These are phyloP conservation scores for Quadroppia sp. DNA, from an alignment of 2,888 invertebrate species.

Conservation along the genomic window DNA sequence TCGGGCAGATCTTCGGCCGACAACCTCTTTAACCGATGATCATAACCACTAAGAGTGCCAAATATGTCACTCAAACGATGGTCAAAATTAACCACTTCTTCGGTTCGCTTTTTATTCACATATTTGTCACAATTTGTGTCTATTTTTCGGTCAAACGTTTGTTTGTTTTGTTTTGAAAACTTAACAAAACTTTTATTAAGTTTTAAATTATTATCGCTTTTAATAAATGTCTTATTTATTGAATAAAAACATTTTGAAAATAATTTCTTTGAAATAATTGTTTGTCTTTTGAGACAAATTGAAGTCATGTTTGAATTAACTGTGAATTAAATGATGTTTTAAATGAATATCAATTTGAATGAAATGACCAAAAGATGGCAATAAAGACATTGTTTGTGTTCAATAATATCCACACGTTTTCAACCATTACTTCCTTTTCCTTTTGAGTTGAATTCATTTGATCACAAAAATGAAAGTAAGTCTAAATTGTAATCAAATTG, in stretches of 20 bases:
- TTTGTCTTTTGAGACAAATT: too few relatives aligned
- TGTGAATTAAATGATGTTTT: too few relatives aligned
- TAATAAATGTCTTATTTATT: too few relatives aligned
- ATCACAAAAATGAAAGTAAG: constrained; percentile 16
- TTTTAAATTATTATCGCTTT: too few relatives aligned
- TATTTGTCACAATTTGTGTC: neutral
- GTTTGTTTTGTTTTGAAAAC: too few relatives aligned
- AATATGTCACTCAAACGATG: neutral
- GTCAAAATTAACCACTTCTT: constrained; percentile 3
- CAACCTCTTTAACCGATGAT: neutral
- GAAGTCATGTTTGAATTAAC: too few relatives aligned
- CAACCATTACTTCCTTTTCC: constrained; percentile 2
- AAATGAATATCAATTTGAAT: too few relatives aligned
- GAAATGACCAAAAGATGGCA: too few relatives aligned
- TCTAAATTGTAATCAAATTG: too few relatives aligned
- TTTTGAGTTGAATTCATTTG: neutral
- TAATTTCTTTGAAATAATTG: too few relatives aligned
- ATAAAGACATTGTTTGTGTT: neutral
- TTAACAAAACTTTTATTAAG: too few relatives aligned
- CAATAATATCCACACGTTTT: neutral
- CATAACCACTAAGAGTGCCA: neutral
- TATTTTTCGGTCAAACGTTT: neutral
- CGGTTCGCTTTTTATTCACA: neutral
- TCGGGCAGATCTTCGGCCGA: constrained; percentile 29
- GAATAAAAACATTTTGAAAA: too few relatives aligned